Conservation (phyloP, 2,888 invertebrate species). For the Ephialtes manifestator region DNA sequence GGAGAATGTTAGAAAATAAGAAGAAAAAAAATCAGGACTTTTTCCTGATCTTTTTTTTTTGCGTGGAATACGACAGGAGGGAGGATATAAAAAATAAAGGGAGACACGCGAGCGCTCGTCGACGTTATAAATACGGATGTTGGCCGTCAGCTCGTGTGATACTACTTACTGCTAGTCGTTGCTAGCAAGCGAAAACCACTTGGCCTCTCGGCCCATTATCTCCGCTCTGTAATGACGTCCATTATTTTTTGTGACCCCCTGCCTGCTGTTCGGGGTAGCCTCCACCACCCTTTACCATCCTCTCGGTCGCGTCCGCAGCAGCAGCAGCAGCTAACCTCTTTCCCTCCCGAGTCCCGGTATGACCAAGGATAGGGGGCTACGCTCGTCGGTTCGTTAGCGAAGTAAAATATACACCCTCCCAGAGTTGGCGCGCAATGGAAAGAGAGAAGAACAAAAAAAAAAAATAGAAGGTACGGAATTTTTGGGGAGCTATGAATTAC, state of each 20-base stretch:
- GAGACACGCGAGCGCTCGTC: slow-evolving; percentile 37
- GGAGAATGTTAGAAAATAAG: neutral
- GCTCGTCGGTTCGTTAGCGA: slow-evolving; percentile 61
- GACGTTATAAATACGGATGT: slow-evolving; percentile 60
- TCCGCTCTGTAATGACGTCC: slow-evolving; percentile 80
- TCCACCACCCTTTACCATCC: slow-evolving; percentile 42
- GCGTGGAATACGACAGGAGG: neutral
- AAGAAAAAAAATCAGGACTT: slow-evolving; percentile 11
- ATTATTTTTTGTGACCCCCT: slow-evolving; percentile 80
- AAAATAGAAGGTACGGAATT: neutral
- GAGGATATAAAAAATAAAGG: slow-evolving; percentile 55
- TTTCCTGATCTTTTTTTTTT: too few relatives aligned
- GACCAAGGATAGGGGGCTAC: slow-evolving; percentile 34
- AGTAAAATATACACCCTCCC: slow-evolving; percentile 58
- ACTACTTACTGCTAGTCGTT: slow-evolving; percentile 18
- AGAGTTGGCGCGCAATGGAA: slow-evolving; percentile 30
- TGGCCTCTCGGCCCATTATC: slow-evolving; percentile 77
- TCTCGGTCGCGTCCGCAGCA: slow-evolving; percentile 30
- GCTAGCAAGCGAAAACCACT: slow-evolving; percentile 55
- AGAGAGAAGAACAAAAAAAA: slow-evolving; percentile 26
- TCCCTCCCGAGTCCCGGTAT: slow-evolving; percentile 38
- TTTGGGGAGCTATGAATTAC: slow-evolving; percentile 50
- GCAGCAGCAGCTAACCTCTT: slow-evolving; percentile 55
- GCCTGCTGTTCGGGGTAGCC: slow-evolving; percentile 62
- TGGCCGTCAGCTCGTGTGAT: slow-evolving; percentile 39